Evolutionary conservation across 23 tunicate species (phyloP).

Genomic region (Halocynthia roretzi): DNA sequence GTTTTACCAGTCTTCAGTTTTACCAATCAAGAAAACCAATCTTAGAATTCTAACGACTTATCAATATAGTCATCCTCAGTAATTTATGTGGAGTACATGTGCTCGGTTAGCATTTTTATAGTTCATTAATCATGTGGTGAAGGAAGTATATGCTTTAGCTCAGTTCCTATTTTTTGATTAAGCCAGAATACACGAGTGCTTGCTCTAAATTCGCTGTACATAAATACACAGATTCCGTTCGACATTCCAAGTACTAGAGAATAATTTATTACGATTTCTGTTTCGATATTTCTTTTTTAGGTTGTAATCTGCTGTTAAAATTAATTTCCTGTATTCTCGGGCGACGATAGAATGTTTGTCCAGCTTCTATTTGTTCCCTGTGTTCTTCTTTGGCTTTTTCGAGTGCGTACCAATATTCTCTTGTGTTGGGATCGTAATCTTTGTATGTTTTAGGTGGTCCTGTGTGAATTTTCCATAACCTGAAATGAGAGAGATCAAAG

Average conservation of each 20-base stretch:
- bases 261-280: no score
- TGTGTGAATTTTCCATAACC: constrained; percentile 71
- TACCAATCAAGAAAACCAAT: no score
- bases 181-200: no score
- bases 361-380: constrained; percentile 20
- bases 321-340: constrained; percentile 35
- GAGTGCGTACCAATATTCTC: constrained; percentile 69
- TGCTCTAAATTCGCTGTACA: no score
- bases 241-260: no score
- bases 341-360: constrained; percentile 12
- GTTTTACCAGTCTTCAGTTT: no score
- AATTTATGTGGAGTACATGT: no score
- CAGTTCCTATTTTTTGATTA: background rate
- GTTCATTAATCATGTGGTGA: no score
- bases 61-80: no score
- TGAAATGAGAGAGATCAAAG: background rate
- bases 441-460: constrained; percentile 45
- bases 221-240: no score
- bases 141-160: background rate
- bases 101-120: no score
- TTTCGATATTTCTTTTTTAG: constrained; percentile 8
- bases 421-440: constrained; percentile 46
- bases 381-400: constrained; percentile 6
- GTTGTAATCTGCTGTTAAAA: constrained; percentile 45
- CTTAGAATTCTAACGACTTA: no score